Evolutionary conservation across 2,888 invertebrate species (phyloP), one percentile per base, ranked within the genome.

Genomic region (Brachypalpus laphriformis): DNA sequence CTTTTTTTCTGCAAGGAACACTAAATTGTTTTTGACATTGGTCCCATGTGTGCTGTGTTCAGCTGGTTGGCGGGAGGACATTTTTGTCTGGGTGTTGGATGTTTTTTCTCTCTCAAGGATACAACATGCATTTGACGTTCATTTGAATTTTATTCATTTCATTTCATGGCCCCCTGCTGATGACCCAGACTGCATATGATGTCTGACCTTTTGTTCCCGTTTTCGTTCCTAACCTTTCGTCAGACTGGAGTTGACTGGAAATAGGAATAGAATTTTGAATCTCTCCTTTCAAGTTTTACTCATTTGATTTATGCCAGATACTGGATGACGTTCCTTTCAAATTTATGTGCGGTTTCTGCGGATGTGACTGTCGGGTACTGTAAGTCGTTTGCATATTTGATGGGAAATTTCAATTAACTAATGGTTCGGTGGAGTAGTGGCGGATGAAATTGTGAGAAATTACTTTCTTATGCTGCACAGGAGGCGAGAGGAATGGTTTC

Each of bases 331-430:
- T 59, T 68, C 3, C 22, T 68, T 59, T 31, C 8, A 75, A 47
- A 56, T 54, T 14, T 61, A 31, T 72, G 42, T 31, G 22, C 42
- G 6, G 25, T 47, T 49, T 61, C 11, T 22, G 18, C 16, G 9
- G 25, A 34, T 37, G 8, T 9, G 45, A 22, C 45, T 49, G 49
- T 6, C 2, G 9, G 14, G 4, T 16, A 25, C 14, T 61, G 51
- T 42, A 61, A 65, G 54, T 22, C 34, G 14, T 57, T 72, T 72
- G 20, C 72, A 72, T 78, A 65, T 37, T 56, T 65, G 63, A 78
- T 72, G 56, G 34, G 14, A 49, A 57, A 57, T 78, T 78, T 22
- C 78, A 78, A 72, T 78, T 63, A 72, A 71, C 78, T 72, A 63
- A 72, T 78, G 78, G 72, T 65, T 56, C 56, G 31, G 28, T 77